Evolutionary conservation across 2,113 vertebrate genomes (phyloP).

Genomic region (Bubo bubo): DNA sequence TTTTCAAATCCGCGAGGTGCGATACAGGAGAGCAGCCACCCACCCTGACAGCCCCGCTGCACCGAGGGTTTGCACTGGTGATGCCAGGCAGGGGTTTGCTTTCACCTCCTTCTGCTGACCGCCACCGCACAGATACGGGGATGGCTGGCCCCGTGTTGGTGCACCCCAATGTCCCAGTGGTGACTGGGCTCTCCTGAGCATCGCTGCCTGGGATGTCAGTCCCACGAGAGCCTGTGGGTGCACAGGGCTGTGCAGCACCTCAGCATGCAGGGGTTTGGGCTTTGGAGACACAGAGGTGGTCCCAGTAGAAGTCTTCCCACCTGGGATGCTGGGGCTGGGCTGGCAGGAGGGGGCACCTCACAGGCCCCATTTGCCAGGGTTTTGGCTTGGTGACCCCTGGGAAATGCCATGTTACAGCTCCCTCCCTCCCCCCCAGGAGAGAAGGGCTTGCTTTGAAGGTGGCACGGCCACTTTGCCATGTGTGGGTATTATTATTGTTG

Average conservation of each 20-base stretch:
- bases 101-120: background rate
- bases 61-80: background rate
- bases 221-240: fast-evolving
- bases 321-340: background rate
- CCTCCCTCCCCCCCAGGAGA: background rate
- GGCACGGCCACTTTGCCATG: background rate
- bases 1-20: background rate
- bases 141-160: fast-evolving
- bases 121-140: background rate
- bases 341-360: background rate
- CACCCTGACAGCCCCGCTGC: fast-evolving
- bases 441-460: background rate
- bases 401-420: background rate
- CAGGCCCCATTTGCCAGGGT: fast-evolving
- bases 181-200: background rate
- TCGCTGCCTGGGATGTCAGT: background rate
- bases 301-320: background rate
- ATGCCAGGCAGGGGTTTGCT: background rate
- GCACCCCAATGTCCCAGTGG: background rate
- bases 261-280: background rate
- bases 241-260: background rate
- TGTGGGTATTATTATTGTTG: background rate
- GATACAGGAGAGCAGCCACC: background rate
- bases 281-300: background rate
- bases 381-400: background rate